Evolutionary conservation across 2,797 vertebrate species (phyloP).

Genomic region (Dendrocincla tyrannina): DNA sequence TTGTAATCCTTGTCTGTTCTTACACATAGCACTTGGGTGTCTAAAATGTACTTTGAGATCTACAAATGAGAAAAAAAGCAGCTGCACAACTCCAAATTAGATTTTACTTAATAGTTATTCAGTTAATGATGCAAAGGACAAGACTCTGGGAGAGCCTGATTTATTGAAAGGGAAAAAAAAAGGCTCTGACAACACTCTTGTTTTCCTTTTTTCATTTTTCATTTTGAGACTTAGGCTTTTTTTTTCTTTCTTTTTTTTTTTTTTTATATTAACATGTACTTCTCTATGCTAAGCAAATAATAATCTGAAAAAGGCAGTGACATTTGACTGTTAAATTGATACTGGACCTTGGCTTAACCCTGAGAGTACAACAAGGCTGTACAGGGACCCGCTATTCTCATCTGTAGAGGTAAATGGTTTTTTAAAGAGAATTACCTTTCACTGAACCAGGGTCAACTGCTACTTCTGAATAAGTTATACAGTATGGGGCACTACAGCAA

Average conservation of each 20-base stretch:
- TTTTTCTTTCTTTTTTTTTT: not conserved
- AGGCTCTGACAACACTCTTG: not conserved
- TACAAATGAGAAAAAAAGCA: not conserved
- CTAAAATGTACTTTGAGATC: not conserved
- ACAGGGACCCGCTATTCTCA: not conserved
- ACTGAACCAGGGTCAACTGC: not conserved
- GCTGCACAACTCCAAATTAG: not conserved
- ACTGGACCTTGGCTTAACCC: not conserved
- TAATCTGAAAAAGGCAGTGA: not conserved
- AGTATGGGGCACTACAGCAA: not conserved
- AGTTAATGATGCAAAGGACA: not conserved
- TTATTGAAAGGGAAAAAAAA: not conserved
- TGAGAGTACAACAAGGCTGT: not conserved
- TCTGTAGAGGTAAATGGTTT: not conserved
- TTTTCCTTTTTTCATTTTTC: not conserved
- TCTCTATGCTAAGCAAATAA: not conserved
- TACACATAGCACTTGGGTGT: not conserved
- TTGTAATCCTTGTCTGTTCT: not conserved
- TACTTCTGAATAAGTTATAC: not conserved
- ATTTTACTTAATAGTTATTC: not conserved
- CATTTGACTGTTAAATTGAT: not conserved
- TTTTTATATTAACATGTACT: not conserved
- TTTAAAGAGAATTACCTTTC: not conserved
- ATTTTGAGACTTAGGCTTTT: not conserved
- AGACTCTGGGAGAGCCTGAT: not conserved